phyloP scores from a whole-genome alignment of 2,888 invertebrate genomes.

The Microdon myrmicae region DNA sequence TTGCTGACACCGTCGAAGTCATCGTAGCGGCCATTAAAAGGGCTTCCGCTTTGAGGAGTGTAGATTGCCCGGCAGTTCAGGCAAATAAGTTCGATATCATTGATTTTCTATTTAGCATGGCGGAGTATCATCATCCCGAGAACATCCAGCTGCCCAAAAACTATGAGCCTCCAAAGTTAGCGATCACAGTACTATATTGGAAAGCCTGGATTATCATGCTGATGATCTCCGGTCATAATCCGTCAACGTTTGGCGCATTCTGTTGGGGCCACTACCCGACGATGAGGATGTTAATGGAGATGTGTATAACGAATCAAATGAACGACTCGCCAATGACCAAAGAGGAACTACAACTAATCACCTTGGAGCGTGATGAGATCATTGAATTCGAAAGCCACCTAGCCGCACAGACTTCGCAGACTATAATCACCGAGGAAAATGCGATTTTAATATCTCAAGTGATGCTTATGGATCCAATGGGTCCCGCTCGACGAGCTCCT shows the following conservation, averaged over 20 bases:
- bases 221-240: conserved; percentile 93
- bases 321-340: conserved; percentile 71
- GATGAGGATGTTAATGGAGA: conserved; percentile 90
- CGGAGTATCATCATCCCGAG: conserved; percentile 92
- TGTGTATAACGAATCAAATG: conserved; percentile 89
- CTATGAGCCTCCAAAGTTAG: conserved; percentile 84
- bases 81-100: conserved; percentile 86
- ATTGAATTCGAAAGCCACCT: conserved; percentile 91
- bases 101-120: conserved; percentile 89
- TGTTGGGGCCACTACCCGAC: conserved; percentile 94
- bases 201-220: conserved; percentile 90
- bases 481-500: conserved; percentile 85
- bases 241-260: conserved; percentile 83
- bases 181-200: conserved; percentile 94
- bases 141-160: conserved; percentile 88
- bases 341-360: conserved; percentile 76
- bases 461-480: conserved; percentile 86
- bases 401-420: conserved; percentile 88
- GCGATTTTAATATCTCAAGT: conserved; percentile 86
- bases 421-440: conserved; percentile 88
- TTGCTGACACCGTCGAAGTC: conserved; percentile 87
- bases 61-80: conserved; percentile 77
- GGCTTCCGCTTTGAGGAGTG: conserved; percentile 80
- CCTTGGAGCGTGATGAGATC: conserved; percentile 81
- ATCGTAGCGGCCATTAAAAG: conserved; percentile 85